Evolutionary conservation across 1,140 invertebrate genomes (phyloP).

Genomic region (Saccostrea echinata): DNA sequence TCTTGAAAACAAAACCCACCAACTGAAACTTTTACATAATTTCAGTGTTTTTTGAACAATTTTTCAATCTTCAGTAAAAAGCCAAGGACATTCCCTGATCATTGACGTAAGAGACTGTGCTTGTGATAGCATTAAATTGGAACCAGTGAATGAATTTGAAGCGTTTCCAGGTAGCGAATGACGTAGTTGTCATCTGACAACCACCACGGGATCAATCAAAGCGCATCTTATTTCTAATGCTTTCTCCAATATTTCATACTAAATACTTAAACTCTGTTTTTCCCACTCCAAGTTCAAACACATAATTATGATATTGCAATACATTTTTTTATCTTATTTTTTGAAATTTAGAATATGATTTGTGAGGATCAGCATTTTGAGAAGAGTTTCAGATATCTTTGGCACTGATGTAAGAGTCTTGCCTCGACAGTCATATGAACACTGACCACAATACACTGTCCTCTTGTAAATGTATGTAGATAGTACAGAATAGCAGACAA

Average conservation of each 20-base stretch:
- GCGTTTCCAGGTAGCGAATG: slow-evolving; percentile 35
- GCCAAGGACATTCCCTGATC: background rate
- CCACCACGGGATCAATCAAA: background rate
- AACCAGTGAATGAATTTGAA: slow-evolving; percentile 24
- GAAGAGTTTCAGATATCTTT: too few relatives aligned
- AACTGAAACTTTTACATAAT: background rate
- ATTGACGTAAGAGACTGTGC: background rate
- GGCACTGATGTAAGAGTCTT: too few relatives aligned
- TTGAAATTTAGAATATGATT: too few relatives aligned
- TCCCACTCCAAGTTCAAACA: background rate
- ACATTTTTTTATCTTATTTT: too few relatives aligned
- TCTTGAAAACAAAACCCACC: background rate
- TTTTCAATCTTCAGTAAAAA: background rate
- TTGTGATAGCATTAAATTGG: slow-evolving; percentile 17
- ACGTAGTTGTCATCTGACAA: background rate
- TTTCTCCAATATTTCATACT: background rate
- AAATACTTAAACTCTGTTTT: background rate
- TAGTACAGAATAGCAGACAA: too few relatives aligned
- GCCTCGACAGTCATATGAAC: too few relatives aligned
- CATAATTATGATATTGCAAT: background rate
- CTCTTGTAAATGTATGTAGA: too few relatives aligned
- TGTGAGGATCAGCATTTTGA: too few relatives aligned
- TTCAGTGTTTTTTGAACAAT: too few relatives aligned
- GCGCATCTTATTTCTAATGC: background rate
- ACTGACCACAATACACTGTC: too few relatives aligned